A percentile compares a stretch with the other conserved stretches of the same genome.
phyloP scores from a whole-genome alignment of 1,140 invertebrate species.

The Drosophila neocordata region DNA sequence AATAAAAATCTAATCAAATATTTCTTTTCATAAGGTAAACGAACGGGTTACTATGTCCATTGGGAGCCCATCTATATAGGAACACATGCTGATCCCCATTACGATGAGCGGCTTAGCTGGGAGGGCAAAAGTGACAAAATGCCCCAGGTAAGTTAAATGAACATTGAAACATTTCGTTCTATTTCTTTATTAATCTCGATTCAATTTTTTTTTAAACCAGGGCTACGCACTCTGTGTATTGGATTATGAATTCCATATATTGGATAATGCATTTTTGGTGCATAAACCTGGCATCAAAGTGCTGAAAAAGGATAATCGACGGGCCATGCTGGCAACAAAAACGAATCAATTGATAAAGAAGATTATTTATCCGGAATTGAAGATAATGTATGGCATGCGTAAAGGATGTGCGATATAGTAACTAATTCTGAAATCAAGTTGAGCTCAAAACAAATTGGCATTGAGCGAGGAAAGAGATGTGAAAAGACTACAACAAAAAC shows the following conservation, averaged over 20 bases:
- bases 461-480: conserved; percentile 30
- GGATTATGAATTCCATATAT: conserved; percentile 94
- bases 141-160: conserved; percentile 89
- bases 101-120: conserved; percentile 94
- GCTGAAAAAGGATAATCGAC: conserved; percentile 89
- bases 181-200: conserved; percentile 21
- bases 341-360: conserved; percentile 91
- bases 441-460: conserved; percentile 45
- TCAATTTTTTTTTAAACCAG: conserved; percentile 85
- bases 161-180: neutral
- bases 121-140: conserved; percentile 96
- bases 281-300: conserved; percentile 94
- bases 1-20: neutral
- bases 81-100: conserved; percentile 92
- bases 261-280: conserved; percentile 94
- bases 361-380: conserved; percentile 92
- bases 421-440: conserved; percentile 76
- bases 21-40: conserved; percentile 85
- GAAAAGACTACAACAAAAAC: conserved; percentile 66
- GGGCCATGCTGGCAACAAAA: conserved; percentile 89
- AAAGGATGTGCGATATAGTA: conserved; percentile 92
- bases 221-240: conserved; percentile 93
- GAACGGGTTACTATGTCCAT: conserved; percentile 90
- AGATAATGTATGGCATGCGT: conserved; percentile 90
- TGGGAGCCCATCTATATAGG: conserved; percentile 97